Evolutionary conservation across 2,113 vertebrate species (phyloP), one percentile per base, ranked within the genome.

Genomic region (Emydura subglobosa): DNA sequence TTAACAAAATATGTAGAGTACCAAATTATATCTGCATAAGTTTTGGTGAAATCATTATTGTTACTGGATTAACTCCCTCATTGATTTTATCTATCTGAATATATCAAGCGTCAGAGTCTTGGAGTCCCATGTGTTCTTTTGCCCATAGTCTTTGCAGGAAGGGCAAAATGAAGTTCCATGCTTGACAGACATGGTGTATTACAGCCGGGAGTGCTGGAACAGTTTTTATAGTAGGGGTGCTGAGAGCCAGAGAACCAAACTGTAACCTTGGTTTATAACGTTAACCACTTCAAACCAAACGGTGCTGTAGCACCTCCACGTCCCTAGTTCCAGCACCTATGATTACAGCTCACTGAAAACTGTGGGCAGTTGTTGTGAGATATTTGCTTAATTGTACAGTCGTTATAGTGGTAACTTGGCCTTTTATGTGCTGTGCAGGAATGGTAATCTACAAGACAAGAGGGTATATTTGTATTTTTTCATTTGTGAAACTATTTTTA

Each of bases 21-120:
- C 50, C 83, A 0, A 87, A 81, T 16, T 27, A 2, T 31, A 47
- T 13, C 44, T 72, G 0, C 21, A 34, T 29, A 1, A 22, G 22
- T 39, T 72, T 39, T 72, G 21, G 2, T 57, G 16, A 82, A 50
- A 53, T n/a, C 29, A 61, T 94, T 87, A 72, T 89, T 90, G 3
- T 49, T 47, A n/a, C 31, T 29, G 31, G 81, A 57, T 42, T 83
- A 81, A 21, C 31, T 93, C 51, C 7, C 16, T 91, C 57, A 50
- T 59, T 81, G 31, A 86, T n/a, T 74, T 24, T 47, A 7, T 39
- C 82, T n/a, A 59, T 72, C 29, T 72, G 14, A 72, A 72, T 72
- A 21, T 72, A 34, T 72, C 65, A 13, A 72, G 17, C 12, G n/a
- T 91, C 86, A 51, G 12, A 31, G 6, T 74, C 83, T 79, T 57